Evolutionary conservation across 2,888 invertebrate genomes (phyloP), one percentile per base, ranked within the genome.

Genomic region (Psylliodes chrysocephalus): DNA sequence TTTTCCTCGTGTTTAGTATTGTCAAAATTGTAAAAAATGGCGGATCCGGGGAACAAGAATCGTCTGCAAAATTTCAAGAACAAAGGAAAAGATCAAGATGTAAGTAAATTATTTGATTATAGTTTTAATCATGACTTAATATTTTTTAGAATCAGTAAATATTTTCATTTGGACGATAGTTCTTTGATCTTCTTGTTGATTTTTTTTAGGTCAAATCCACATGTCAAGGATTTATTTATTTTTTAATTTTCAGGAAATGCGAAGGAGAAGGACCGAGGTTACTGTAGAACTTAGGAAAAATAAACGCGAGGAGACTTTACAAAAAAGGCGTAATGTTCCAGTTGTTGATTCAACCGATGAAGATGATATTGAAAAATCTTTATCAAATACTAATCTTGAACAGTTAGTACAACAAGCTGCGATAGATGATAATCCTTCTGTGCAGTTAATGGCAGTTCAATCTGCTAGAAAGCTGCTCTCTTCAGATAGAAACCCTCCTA

Each of bases 31-130:
- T 72, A 73, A 83, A 90, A 75, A 90, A 89, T 91, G 91, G 91
- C 79, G 77, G 79, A 79, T 63, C 75, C 77, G 68, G 88, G 86
- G 85, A 87, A 86, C 85, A 91, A 91, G 88, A 92, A 90, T 88
- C 92, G 95, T 86, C 90, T 94, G 88, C 92, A 93, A 85, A 93
- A 90, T 83, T 96, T 96, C 86, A 98, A 98, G 91, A 98, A 98
- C 89, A 95, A 95, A 88, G 98, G 98, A 81, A 98, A 98, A 88
- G 98, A 98, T 88, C 95, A 95, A 85, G 98, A 98, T 87, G 97
- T 96, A 88, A 92, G 94, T 91, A 83, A 66, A 66, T 55, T 54
- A 18, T 17, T 14, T 12, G 8, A 14, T 28, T 15, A n/a, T 25
- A 10, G 12, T 12, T 25, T 1, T 28, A 17, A 42, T 42, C 25